A percentile compares a stretch with the other conserved stretches of the same genome.
Conservation (phyloP, 2,113 vertebrate genomes). For the Polypterus senegalus region DNA sequence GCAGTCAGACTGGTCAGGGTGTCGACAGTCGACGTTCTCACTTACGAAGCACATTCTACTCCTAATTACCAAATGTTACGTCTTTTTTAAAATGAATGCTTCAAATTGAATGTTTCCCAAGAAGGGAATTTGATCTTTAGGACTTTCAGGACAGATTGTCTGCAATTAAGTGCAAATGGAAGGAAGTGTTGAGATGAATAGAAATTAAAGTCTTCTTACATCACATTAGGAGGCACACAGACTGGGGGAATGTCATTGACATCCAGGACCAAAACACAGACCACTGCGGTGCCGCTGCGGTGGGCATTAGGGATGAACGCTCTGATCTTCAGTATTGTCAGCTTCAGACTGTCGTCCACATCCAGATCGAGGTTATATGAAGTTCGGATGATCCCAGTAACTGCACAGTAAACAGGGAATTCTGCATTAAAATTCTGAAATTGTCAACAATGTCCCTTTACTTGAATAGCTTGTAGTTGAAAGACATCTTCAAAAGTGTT, state of each 20-base stretch:
- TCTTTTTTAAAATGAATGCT: too few species aligned
- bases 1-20: too few species aligned
- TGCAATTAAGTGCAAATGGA: too few species aligned
- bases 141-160: too few species aligned
- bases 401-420: neutral
- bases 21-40: too few species aligned
- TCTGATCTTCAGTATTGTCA: slow-evolving; percentile 12
- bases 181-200: too few species aligned
- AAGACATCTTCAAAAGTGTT: neutral
- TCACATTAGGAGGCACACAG: slow-evolving; percentile 14
- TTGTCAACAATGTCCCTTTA: neutral
- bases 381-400: slow-evolving; percentile 16
- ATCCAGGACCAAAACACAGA: slow-evolving; percentile 16
- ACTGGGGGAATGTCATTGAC: slow-evolving; percentile 16
- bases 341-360: slow-evolving; percentile 7
- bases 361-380: slow-evolving; percentile 18
- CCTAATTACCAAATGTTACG: too few species aligned
- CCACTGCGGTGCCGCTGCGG: slow-evolving; percentile 13
- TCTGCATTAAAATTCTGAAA: neutral
- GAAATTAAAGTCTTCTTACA: slow-evolving; percentile 3
- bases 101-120: too few species aligned
- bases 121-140: too few species aligned
- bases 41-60: too few species aligned
- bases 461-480: neutral
- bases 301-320: slow-evolving; percentile 10